Evolutionary conservation across 2,888 invertebrate genomes (phyloP).

Genomic region (Prosopocoilus inquinatus): DNA sequence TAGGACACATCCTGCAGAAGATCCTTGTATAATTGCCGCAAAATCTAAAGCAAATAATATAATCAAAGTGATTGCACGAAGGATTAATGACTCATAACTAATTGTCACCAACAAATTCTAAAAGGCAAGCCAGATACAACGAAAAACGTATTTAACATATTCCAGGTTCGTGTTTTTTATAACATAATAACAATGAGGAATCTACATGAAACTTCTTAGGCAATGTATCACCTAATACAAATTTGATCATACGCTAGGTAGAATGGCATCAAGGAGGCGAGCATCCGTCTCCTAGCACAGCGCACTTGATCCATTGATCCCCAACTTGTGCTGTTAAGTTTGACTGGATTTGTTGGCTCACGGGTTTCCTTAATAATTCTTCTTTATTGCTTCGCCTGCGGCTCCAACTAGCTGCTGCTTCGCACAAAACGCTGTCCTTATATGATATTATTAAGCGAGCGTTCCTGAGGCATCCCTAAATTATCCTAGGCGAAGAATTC

Average conservation of each 20-base stretch:
- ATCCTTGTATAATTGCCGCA: too few species aligned
- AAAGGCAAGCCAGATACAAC: too few species aligned
- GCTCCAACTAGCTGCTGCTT: slow-evolving; percentile 27
- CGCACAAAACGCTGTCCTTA: slow-evolving; percentile 24
- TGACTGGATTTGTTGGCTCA: slow-evolving; percentile 52
- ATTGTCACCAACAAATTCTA: too few species aligned
- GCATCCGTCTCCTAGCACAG: slow-evolving; percentile 26
- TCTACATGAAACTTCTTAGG: background rate
- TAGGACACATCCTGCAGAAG: too few species aligned
- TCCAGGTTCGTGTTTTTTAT: too few species aligned
- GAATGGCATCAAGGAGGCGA: slow-evolving; percentile 7
- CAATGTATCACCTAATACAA: background rate
- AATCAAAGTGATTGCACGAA: background rate
- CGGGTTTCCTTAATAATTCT: slow-evolving; percentile 52
- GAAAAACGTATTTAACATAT: too few species aligned
- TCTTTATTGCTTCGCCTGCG: slow-evolving; percentile 48
- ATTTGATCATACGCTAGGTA: too few species aligned
- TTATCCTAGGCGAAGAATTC: slow-evolving; percentile 5
- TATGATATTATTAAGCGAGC: slow-evolving; percentile 23
- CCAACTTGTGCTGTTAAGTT: slow-evolving; percentile 52
- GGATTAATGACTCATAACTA: too few species aligned
- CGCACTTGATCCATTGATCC: slow-evolving; percentile 50
- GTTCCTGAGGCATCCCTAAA: slow-evolving; percentile 9
- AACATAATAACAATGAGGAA: background rate
- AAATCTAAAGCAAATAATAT: too few species aligned